Percentiles rank a stretch among this genome's conserved stretches.
Conservation (phyloP, 2,888 invertebrate genomes). For the Pegoplata infirma region DNA sequence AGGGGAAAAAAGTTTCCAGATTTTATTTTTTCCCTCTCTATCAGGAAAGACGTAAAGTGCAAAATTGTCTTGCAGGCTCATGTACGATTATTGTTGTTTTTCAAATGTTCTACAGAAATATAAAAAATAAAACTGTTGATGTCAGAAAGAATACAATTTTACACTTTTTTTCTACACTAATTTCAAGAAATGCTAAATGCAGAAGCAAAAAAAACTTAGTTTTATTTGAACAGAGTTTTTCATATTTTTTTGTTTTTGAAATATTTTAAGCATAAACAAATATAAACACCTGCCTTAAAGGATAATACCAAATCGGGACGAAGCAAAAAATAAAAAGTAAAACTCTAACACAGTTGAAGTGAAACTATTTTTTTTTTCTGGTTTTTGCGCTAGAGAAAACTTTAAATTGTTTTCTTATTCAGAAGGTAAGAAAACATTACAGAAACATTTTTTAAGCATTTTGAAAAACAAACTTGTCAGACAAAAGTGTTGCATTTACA, state of each 20-base stretch:
- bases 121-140: constrained; percentile 37
- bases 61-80: constrained; percentile 54
- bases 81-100: constrained; percentile 59
- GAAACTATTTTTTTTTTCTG: constrained; percentile 19
- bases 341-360: constrained; percentile 8
- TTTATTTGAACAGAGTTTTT: constrained; percentile 40
- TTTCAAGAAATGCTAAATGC: constrained; percentile 46
- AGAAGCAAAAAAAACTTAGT: constrained; percentile 27
- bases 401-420: constrained; percentile 25
- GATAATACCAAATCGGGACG: constrained; percentile 4
- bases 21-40: constrained; percentile 4
- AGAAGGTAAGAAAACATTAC: background rate
- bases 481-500: constrained; percentile 40
- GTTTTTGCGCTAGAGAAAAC: constrained; percentile 23
- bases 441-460: constrained; percentile 3
- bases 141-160: constrained; percentile 38
- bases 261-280: constrained; percentile 38
- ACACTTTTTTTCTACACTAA: constrained; percentile 14
- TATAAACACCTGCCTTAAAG: constrained; percentile 48
- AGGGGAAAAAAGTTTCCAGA: constrained; percentile 21
- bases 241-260: constrained; percentile 30
- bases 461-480: constrained; percentile 41
- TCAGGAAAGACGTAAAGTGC: constrained; percentile 15
- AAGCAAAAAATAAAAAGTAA: constrained; percentile 1
- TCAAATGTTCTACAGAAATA: constrained; percentile 50